Evolutionary conservation across 2,113 vertebrate species (phyloP), one percentile per base, ranked within the genome.

Genomic region (Rhagologus leucostigma): DNA sequence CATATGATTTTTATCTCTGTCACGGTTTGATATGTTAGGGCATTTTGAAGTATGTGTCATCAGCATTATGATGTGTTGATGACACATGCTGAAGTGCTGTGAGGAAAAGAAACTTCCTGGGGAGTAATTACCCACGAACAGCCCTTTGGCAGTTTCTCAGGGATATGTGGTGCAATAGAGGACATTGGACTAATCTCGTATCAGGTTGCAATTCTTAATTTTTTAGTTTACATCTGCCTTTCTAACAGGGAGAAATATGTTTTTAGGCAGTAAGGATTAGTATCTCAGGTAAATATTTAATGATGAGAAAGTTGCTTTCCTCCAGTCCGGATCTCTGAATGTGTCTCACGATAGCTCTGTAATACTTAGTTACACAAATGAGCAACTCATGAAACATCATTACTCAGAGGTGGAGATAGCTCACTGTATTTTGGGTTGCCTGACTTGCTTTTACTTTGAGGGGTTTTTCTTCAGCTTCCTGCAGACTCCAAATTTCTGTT

Each of bases 261-360:
- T 60, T 95, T 86, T 63, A 81, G 39, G 24, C 24, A 44, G 7
- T 33, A 73, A 83, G 30, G 23, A 68, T 73, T 83, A 73, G 37
- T 74, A 59, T 46, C 75, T 86, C 53, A 46, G 29, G 32, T 49
- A 65, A 39, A 30, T 60, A 55, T 86, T 84, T 74, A 30, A 63
- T 53, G 10, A 33, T 37, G 39, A 49, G 6, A 47, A 83, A 41
- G 39, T 37, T 67, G 27, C 21, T 87, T 83, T 88, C 46, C 46
- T 80, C 23, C 0, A 0, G 12, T 63, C 90, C 0, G 1, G 33
- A 42, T 75, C 13, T 93, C 52, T 78, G 59, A 33, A 59, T 64
- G 12, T 29, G 9, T 52, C 32, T 71, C 33, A 80, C 14, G 20
- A 29, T 8, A 74, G 56, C 11, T 75, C 59, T 74, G 3, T 69